These are phyloP conservation scores for Spodoptera picta DNA, from an alignment of 2,888 invertebrate genomes.

Conservation along the genomic window DNA sequence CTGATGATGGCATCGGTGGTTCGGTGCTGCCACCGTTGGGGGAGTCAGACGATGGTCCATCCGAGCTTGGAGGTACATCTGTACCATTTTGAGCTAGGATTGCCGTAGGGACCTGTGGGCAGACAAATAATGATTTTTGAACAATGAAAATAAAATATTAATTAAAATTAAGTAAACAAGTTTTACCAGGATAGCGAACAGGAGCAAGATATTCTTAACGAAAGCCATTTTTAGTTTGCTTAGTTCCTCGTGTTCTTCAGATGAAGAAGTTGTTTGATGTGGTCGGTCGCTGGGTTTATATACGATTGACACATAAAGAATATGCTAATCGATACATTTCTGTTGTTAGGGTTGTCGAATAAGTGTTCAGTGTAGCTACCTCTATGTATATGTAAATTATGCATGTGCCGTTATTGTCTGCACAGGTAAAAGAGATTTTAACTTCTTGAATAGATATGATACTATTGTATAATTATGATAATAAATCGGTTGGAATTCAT, in stretches of 20 bases:
- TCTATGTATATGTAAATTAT: neutral
- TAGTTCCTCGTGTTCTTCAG: slow-evolving; percentile 34
- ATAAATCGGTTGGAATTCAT: no score
- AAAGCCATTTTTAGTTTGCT: slow-evolving; percentile 32
- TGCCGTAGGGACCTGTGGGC: slow-evolving; percentile 27
- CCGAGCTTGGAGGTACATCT: slow-evolving; percentile 4
- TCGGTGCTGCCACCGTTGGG: slow-evolving; percentile 19
- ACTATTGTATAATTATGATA: no score
- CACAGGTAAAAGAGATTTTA: no score
- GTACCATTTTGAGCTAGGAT: slow-evolving; percentile 37
- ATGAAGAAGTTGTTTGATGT: slow-evolving; percentile 47
- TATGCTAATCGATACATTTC: slow-evolving; percentile 47
- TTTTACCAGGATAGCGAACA: slow-evolving; percentile 60
- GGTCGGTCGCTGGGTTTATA: slow-evolving; percentile 33
- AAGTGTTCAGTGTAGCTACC: neutral
- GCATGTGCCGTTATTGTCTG: no score
- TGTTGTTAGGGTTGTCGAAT: slow-evolving; percentile 37
- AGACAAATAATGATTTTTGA: neutral
- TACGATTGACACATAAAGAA: slow-evolving; percentile 40
- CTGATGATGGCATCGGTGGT: slow-evolving; percentile 9
- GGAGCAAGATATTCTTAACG: slow-evolving; percentile 35
- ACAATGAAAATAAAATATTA: neutral
- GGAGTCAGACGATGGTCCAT: slow-evolving; percentile 6
- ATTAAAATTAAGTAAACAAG: neutral
- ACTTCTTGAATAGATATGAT: no score